A percentile compares a stretch with the other conserved stretches of the same genome.
Conservation (phyloP, 2,797 vertebrate species). For the Tamandua tetradactyla region DNA sequence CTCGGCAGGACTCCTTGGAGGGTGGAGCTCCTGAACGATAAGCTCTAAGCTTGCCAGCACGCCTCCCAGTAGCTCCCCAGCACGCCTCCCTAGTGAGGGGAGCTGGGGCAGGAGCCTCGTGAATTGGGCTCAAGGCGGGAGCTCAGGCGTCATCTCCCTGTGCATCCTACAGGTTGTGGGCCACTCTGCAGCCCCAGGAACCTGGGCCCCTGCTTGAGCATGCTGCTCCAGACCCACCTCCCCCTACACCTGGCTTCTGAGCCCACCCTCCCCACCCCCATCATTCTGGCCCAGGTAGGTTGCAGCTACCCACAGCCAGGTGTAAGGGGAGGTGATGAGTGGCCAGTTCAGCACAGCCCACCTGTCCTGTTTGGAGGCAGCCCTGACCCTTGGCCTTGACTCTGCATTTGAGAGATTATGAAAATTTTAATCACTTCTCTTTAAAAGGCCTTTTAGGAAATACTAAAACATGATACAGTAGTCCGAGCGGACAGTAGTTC, state of each 20-base stretch:
- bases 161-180: neutral
- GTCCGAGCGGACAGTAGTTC: neutral
- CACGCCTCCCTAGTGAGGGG: neutral
- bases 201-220: neutral
- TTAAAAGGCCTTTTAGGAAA: neutral
- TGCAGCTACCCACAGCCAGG: neutral
- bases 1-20: neutral
- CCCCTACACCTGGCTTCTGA: neutral
- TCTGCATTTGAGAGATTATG: neutral
- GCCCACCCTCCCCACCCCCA: neutral
- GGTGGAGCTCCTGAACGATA: neutral
- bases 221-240: neutral
- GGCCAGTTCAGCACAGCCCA: neutral
- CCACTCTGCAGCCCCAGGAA: neutral
- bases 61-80: neutral
- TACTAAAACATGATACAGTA: neutral
- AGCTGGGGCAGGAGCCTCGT: neutral
- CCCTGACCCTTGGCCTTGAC: neutral
- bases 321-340: neutral
- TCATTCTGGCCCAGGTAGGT: neutral
- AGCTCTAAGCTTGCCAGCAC: neutral
- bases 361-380: neutral
- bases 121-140: accelerated
- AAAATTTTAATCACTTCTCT: neutral
- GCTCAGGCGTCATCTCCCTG: no score